Percentiles rank a stretch among this genome's conserved stretches.
Evolutionary conservation across 30 jellyfish, hydroid and myxozoan species (phyloP).

Genomic region (Morbakka virulenta): DNA sequence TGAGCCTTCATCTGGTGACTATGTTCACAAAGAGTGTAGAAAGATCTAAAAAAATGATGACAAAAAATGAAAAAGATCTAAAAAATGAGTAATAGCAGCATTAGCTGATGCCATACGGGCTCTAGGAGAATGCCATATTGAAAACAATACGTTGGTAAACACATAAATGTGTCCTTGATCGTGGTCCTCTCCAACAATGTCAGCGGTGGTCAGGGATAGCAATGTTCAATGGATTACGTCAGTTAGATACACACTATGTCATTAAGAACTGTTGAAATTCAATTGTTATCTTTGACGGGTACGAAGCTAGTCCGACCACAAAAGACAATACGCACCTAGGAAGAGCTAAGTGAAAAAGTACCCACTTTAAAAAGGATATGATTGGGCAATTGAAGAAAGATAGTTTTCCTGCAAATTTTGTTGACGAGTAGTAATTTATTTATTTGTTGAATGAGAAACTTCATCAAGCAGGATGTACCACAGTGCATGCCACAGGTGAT

Average conservation of each 20-base stretch:
- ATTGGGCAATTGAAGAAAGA: background rate
- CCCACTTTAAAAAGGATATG: slow-evolving; percentile 7
- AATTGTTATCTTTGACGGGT: slow-evolving; percentile 5
- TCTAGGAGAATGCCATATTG: too few species aligned
- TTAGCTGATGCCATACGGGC: too few species aligned
- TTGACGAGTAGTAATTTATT: background rate
- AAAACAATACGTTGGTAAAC: too few species aligned
- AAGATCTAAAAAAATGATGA: too few species aligned
- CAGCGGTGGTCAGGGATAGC: background rate
- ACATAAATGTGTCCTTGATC: too few species aligned
- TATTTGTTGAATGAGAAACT: slow-evolving; percentile 6
- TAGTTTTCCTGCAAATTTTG: background rate
- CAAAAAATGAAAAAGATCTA: too few species aligned
- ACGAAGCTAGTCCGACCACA: slow-evolving; percentile 5
- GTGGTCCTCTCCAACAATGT: too few species aligned
- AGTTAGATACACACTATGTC: background rate
- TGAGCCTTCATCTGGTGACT: too few species aligned
- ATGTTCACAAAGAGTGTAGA: too few species aligned
- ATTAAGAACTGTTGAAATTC: background rate
- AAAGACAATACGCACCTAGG: slow-evolving; percentile 6
- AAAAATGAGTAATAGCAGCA: too few species aligned
- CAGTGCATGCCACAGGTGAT: slow-evolving; percentile 23
- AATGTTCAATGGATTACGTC: slow-evolving; percentile 2
- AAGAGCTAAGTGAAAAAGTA: slow-evolving; percentile 6
- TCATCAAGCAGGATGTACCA: slow-evolving; percentile 1